Conservation (phyloP, 2,888 invertebrate genomes). For the Volucella bombylans region DNA sequence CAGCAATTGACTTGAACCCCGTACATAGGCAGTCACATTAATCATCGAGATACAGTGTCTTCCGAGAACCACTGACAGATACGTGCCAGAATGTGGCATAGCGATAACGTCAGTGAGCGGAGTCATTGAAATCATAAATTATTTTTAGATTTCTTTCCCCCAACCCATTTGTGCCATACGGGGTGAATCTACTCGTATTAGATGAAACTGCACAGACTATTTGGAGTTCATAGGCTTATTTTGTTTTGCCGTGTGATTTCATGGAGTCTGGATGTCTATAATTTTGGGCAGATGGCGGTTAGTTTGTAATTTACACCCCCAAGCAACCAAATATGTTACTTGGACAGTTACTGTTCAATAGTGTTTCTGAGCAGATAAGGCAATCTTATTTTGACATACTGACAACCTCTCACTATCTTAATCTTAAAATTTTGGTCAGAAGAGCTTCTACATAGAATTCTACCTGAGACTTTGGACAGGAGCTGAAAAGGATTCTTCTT, state of each 20-base stretch:
- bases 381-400: too few relatives aligned
- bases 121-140: constrained; percentile 52
- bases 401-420: too few relatives aligned
- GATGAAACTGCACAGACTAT: neutral
- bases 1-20: constrained; percentile 42
- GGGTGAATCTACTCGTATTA: neutral
- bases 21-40: constrained; percentile 35
- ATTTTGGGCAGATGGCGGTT: too few relatives aligned
- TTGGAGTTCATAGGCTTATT: neutral
- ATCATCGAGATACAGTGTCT: constrained; percentile 45
- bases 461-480: too few relatives aligned
- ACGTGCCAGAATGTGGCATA: constrained; percentile 1
- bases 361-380: too few relatives aligned
- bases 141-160: constrained; percentile 23
- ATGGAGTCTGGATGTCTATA: too few relatives aligned
- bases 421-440: too few relatives aligned
- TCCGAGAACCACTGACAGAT: constrained; percentile 40
- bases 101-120: constrained; percentile 7
- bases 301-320: too few relatives aligned
- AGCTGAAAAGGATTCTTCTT: too few relatives aligned
- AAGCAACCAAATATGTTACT: too few relatives aligned
- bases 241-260: neutral
- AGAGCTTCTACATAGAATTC: too few relatives aligned
- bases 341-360: too few relatives aligned
- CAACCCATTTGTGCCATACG: neutral